Percentiles rank a stretch among this genome's conserved stretches.
Conservation (phyloP, 2,113 vertebrate species). For the Sceloporus tristichus region DNA sequence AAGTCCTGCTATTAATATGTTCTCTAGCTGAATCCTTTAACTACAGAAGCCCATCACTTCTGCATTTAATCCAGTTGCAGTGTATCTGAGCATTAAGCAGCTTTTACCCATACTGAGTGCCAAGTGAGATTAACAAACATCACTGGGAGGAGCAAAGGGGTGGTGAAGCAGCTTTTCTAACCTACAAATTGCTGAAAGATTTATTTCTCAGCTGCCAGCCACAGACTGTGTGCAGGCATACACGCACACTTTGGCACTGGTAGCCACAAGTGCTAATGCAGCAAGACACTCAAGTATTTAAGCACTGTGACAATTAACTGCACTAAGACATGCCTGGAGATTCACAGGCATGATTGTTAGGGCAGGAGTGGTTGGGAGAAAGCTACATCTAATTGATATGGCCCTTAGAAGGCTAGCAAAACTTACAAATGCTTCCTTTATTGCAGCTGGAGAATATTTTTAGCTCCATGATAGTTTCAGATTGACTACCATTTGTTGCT, state of each 20-base stretch:
- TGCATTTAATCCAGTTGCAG: constrained; percentile 50
- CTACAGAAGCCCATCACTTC: constrained; percentile 48
- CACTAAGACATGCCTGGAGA: not conserved
- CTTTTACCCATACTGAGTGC: constrained; percentile 64
- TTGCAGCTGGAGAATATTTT: not conserved
- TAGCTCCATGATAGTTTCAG: fast-evolving
- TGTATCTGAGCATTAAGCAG: constrained; percentile 63
- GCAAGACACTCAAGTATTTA: not conserved
- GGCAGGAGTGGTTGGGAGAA: not conserved
- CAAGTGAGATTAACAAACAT: constrained; percentile 54
- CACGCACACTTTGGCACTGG: constrained; percentile 7
- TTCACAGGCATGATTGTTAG: not conserved
- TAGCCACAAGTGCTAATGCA: constrained; percentile 44
- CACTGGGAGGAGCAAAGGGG: not conserved
- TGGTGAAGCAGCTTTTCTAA: constrained; percentile 50
- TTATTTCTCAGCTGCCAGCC: constrained; percentile 45
- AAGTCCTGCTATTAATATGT: not conserved
- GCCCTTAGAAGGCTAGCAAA: not conserved
- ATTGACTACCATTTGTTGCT: not conserved
- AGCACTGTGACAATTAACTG: not conserved
- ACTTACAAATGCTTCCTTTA: not conserved
- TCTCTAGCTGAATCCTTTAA: constrained; percentile 40
- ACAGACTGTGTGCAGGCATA: not conserved
- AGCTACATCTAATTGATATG: not conserved
- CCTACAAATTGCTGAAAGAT: constrained; percentile 28